These are phyloP conservation scores for Oedothorax gibbosus DNA, from an alignment of 1,140 invertebrate species.

Conservation along the genomic window DNA sequence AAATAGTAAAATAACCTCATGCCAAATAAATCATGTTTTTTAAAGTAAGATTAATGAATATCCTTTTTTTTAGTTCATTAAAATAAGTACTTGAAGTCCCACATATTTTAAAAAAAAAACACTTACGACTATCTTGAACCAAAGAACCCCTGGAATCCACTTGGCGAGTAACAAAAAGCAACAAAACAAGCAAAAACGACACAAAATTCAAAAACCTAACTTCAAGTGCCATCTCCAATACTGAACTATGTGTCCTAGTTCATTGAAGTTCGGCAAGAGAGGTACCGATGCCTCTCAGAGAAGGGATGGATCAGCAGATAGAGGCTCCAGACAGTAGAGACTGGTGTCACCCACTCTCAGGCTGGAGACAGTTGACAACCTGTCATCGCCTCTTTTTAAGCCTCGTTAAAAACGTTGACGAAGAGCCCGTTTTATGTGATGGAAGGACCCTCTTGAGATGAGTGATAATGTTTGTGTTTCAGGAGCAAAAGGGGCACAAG, in stretches of 20 bases:
- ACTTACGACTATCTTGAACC: conserved; percentile 46
- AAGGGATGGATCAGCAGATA: background rate
- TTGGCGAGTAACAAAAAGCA: background rate
- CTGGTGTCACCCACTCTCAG: conserved; percentile 34
- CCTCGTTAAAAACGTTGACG: conserved; percentile 47
- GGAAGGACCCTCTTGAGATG: conserved; percentile 1
- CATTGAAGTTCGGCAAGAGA: background rate
- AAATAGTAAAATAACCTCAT: no score
- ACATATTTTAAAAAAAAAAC: background rate
- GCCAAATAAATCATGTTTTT: no score
- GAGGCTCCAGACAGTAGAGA: background rate
- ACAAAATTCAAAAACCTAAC: background rate
- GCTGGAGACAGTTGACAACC: conserved; percentile 18
- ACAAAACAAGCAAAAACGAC: background rate
- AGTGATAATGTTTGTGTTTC: background rate
- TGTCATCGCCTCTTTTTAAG: conserved; percentile 20
- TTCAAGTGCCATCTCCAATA: conserved; percentile 18
- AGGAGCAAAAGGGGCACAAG: no score
- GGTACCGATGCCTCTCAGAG: background rate
- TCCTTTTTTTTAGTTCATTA: no score
- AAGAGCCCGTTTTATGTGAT: conserved; percentile 15
- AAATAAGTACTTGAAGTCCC: background rate
- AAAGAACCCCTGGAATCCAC: conserved; percentile 31
- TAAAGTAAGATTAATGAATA: no score
- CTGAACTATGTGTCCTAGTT: conserved; percentile 1